Percentiles rank a stretch among this genome's conserved stretches.
These are phyloP conservation scores for Xerus inauris DNA, from an alignment of 2,113 vertebrate species.

Conservation along the genomic window DNA sequence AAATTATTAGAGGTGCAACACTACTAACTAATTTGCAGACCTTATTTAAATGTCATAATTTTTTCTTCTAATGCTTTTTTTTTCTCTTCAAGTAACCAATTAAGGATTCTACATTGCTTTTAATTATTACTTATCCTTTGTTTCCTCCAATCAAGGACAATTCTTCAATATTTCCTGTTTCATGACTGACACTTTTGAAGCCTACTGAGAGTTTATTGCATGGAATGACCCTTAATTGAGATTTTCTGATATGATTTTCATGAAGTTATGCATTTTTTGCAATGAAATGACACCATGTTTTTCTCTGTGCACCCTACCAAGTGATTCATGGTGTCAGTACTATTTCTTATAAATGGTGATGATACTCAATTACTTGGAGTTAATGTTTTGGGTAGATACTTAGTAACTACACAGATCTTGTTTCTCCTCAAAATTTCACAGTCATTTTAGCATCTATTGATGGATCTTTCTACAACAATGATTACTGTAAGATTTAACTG, in stretches of 20 bases:
- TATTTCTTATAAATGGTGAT: not conserved
- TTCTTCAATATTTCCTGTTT: not conserved
- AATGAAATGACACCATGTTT: not conserved
- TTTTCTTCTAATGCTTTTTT: not conserved
- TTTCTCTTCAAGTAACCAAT: not conserved
- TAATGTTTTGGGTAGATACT: not conserved
- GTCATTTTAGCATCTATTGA: not conserved
- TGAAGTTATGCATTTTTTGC: not conserved
- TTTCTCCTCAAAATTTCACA: conserved; percentile 21
- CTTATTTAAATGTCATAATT: not conserved
- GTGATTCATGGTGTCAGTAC: not conserved
- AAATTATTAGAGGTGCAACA: not conserved
- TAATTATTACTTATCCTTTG: not conserved
- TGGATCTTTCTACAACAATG: not conserved
- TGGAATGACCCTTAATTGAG: not conserved
- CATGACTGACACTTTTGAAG: not conserved
- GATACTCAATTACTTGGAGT: not conserved
- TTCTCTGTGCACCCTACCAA: not conserved
- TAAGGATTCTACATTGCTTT: not conserved
- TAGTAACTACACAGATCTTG: not conserved
- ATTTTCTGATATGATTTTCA: not conserved
- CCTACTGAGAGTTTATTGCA: not conserved
- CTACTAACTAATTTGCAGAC: not conserved
- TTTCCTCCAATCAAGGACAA: not conserved
- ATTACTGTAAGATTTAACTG: not conserved